Conservation (phyloP, 2,888 invertebrate species). For the Cotesia congregata region DNA sequence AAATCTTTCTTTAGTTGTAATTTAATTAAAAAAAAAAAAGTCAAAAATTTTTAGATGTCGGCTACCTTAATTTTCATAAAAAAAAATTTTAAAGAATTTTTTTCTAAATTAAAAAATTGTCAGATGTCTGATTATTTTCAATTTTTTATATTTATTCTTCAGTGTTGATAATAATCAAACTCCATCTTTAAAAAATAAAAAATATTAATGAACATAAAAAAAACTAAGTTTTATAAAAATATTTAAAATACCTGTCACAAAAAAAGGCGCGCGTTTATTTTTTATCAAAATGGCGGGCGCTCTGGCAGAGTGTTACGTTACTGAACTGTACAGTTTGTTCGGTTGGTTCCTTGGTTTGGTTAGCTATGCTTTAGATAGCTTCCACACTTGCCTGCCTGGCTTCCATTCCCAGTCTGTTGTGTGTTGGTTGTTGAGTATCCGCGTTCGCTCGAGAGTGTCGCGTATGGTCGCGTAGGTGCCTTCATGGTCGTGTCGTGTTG, state of each 20-base stretch:
- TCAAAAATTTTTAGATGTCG: too few species aligned
- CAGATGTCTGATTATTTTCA: too few species aligned
- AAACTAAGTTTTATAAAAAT: too few species aligned
- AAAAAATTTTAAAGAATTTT: too few species aligned
- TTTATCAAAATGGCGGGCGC: not conserved
- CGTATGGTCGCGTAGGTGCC: slow-evolving; percentile 41
- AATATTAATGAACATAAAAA: too few species aligned
- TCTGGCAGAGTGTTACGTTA: not conserved
- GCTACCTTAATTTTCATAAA: too few species aligned
- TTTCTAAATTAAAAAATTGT: too few species aligned
- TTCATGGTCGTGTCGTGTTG: slow-evolving; percentile 32
- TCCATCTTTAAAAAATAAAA: too few species aligned
- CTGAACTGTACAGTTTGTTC: not conserved
- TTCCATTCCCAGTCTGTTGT: slow-evolving; percentile 15
- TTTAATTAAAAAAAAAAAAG: too few species aligned
- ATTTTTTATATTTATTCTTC: too few species aligned
- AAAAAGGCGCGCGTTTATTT: not conserved
- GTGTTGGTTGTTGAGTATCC: slow-evolving; percentile 3
- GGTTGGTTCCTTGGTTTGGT: slow-evolving; percentile 29
- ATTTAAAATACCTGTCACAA: not conserved
- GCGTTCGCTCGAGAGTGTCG: slow-evolving; percentile 31
- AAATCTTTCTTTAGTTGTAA: too few species aligned
- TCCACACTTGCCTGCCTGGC: slow-evolving; percentile 1
- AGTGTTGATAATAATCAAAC: too few species aligned
- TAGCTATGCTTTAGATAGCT: slow-evolving; percentile 13